These are phyloP conservation scores for Apis laboriosa DNA, from an alignment of 1,140 invertebrate species.

Conservation along the genomic window DNA sequence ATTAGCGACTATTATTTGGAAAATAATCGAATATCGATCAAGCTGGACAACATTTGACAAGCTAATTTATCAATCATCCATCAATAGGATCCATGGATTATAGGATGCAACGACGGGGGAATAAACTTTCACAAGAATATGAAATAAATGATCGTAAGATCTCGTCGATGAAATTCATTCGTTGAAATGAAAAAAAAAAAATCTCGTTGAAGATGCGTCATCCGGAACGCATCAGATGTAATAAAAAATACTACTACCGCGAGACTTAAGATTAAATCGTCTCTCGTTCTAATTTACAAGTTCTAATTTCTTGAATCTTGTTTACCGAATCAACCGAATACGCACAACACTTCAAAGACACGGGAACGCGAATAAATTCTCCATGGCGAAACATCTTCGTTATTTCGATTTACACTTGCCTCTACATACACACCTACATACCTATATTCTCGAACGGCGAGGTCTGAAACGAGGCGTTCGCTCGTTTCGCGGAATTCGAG, in stretches of 20 bases:
- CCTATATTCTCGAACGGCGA: neutral
- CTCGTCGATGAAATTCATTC: no score
- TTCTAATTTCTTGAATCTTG: no score
- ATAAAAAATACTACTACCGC: no score
- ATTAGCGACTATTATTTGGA: slow-evolving; percentile 5
- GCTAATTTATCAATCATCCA: slow-evolving; percentile 7
- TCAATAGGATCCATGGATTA: neutral
- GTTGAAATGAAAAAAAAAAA: no score
- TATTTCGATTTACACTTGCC: slow-evolving; percentile 33
- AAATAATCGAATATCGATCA: slow-evolving; percentile 15
- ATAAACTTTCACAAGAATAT: neutral
- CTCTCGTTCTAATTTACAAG: no score
- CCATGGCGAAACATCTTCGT: slow-evolving; percentile 9
- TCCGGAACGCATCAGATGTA: no score
- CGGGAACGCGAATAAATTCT: neutral
- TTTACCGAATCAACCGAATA: neutral
- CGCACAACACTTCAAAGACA: no score
- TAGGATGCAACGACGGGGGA: neutral
- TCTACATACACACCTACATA: neutral
- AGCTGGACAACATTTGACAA: neutral
- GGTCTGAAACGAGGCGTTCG: slow-evolving; percentile 34
- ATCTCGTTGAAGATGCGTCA: no score
- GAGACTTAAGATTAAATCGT: no score
- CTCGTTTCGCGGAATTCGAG: slow-evolving; percentile 22
- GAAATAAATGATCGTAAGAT: neutral